Conservation (phyloP, 2,888 invertebrate species). For the Schrankia costaestrigalis region DNA sequence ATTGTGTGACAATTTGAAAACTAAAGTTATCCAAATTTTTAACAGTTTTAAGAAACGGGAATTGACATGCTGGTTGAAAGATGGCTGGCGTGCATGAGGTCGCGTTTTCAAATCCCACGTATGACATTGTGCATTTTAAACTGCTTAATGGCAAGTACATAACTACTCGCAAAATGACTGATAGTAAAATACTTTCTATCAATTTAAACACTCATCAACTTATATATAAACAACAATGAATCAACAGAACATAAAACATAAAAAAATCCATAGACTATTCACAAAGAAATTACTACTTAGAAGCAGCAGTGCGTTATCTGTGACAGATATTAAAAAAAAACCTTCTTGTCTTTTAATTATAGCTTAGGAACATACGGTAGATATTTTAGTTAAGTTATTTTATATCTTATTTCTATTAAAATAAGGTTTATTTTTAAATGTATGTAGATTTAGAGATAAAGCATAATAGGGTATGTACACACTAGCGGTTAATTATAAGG, state of each 20-base stretch:
- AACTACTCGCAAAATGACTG: too few relatives aligned
- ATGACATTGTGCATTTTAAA: too few relatives aligned
- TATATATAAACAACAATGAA: slow-evolving; percentile 6
- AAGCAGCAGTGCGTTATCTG: slow-evolving; percentile 45
- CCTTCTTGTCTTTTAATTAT: slow-evolving; percentile 52
- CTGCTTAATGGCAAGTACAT: too few relatives aligned
- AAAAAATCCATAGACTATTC: slow-evolving; percentile 32
- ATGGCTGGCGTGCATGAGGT: too few relatives aligned
- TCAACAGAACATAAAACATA: slow-evolving; percentile 15
- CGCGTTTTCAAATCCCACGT: too few relatives aligned
- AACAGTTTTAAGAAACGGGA: too few relatives aligned
- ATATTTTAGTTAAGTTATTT: slow-evolving; percentile 17
- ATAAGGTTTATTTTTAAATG: slow-evolving; percentile 40
- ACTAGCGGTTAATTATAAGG: slow-evolving; percentile 50
- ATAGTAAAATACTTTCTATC: too few relatives aligned
- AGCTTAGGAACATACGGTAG: slow-evolving; percentile 36
- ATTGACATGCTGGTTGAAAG: too few relatives aligned
- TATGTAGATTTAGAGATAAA: slow-evolving; percentile 44
- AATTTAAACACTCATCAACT: too few relatives aligned
- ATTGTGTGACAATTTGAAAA: too few relatives aligned
- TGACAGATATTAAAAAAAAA: slow-evolving; percentile 49
- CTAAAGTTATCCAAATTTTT: too few relatives aligned
- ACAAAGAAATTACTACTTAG: slow-evolving; percentile 43
- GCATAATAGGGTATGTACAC: slow-evolving; percentile 41
- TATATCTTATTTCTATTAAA: slow-evolving; percentile 25